These are phyloP conservation scores for Propsilocerus akamusi DNA, from an alignment of 1,140 invertebrate genomes.

Conservation along the genomic window DNA sequence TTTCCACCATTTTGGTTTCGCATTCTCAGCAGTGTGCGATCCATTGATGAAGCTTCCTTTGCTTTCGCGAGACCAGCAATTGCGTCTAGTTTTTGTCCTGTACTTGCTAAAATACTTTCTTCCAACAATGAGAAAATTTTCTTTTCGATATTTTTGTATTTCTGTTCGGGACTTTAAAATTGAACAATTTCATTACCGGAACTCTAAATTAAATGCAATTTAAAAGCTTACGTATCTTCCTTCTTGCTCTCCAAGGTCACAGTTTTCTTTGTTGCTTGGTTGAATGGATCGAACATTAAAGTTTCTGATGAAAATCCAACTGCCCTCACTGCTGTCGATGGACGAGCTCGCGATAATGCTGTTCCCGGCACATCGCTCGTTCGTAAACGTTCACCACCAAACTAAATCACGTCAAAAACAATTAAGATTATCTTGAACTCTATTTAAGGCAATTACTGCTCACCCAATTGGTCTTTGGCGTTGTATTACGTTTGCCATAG, in stretches of 20 bases:
- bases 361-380: neutral
- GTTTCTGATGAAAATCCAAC: slow-evolving; percentile 76
- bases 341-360: slow-evolving; percentile 32
- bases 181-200: neutral
- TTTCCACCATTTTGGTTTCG: slow-evolving; percentile 80
- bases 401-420: neutral
- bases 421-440: neutral
- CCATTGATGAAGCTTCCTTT: slow-evolving; percentile 88
- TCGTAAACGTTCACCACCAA: neutral
- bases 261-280: slow-evolving; percentile 17
- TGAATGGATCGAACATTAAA: slow-evolving; percentile 53
- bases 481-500: neutral
- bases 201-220: neutral
- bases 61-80: slow-evolving; percentile 66
- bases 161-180: slow-evolving; percentile 54
- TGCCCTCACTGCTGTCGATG: slow-evolving; percentile 89
- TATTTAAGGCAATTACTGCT: neutral
- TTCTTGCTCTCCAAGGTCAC: slow-evolving; percentile 43
- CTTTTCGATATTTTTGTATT: slow-evolving; percentile 61
- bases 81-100: slow-evolving; percentile 12
- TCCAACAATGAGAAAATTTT: slow-evolving; percentile 72
- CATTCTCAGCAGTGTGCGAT: slow-evolving; percentile 69
- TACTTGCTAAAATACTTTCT: slow-evolving; percentile 47
- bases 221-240: slow-evolving; percentile 47
- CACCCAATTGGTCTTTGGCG: neutral